Conservation (phyloP, 2,797 vertebrate genomes). For the Neosalanx taihuensis region DNA sequence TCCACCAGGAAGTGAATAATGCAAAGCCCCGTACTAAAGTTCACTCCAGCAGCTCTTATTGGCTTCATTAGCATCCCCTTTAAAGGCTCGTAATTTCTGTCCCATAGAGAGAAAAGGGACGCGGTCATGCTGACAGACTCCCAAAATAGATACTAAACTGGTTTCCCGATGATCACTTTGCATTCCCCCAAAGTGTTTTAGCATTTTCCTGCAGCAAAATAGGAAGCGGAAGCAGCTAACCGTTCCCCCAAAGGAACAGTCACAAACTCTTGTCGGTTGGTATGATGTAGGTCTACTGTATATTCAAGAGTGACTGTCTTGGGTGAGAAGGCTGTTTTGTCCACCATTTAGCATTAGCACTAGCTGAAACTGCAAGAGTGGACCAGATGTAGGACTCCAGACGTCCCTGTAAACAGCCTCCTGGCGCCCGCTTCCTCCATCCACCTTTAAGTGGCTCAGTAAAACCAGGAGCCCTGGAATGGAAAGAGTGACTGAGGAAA, state of each 20-base stretch:
- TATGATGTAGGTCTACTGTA: constrained; percentile 45
- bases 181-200: constrained; percentile 60
- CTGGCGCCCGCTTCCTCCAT: constrained; percentile 22
- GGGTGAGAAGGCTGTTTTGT: constrained; percentile 38
- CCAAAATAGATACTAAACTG: constrained; percentile 65
- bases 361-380: constrained; percentile 32
- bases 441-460: constrained; percentile 31
- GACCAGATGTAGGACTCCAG: constrained; percentile 20
- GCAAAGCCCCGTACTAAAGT: constrained; percentile 51
- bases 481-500: constrained; percentile 46
- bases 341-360: constrained; percentile 44
- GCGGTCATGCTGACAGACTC: constrained; percentile 46
- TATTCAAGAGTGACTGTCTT: constrained; percentile 53
- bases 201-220: constrained; percentile 56
- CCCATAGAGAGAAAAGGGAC: constrained; percentile 41
- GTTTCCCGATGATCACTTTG: constrained; percentile 57
- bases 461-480: constrained; percentile 32
- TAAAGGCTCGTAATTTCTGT: constrained; percentile 48
- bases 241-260: constrained; percentile 47
- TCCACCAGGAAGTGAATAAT: constrained; percentile 58
- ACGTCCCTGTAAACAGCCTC: constrained; percentile 13
- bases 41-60: constrained; percentile 54
- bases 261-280: constrained; percentile 57
- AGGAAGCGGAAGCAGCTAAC: constrained; percentile 59
- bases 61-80: constrained; percentile 66